These are phyloP conservation scores for Entomyzon cyanotis DNA, from an alignment of 2,113 vertebrate species.

Conservation along the genomic window DNA sequence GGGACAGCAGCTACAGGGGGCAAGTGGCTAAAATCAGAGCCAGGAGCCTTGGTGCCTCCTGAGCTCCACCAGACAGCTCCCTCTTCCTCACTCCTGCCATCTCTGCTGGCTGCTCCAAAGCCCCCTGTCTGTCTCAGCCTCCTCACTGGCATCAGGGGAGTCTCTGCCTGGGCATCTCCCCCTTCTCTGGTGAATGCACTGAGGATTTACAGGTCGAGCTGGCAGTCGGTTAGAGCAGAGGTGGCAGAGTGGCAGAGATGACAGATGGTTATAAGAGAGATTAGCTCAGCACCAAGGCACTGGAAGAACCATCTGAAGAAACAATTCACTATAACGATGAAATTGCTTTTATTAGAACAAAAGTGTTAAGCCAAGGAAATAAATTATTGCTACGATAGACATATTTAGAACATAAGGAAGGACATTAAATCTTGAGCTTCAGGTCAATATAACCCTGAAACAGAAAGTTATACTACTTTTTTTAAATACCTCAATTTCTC, in stretches of 20 bases:
- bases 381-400: slow-evolving; percentile 63
- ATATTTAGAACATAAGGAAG: slow-evolving; percentile 49
- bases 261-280: neutral
- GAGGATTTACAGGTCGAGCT: neutral
- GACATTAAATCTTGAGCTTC: neutral
- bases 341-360: slow-evolving; percentile 58
- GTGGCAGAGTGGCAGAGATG: neutral
- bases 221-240: neutral
- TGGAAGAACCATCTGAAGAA: neutral
- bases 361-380: slow-evolving; percentile 63
- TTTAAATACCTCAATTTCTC: slow-evolving; percentile 55
- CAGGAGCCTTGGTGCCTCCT: neutral
- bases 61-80: neutral
- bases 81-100: neutral
- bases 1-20: neutral
- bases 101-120: neutral
- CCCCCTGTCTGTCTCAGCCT: neutral
- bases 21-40: neutral
- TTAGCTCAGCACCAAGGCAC: neutral
- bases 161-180: neutral
- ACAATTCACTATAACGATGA: neutral
- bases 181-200: neutral
- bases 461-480: neutral
- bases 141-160: neutral
- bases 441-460: slow-evolving; percentile 38